Conservation (phyloP, 92 coral and sea anemone species). For the Zoanthus sansibaricus region DNA sequence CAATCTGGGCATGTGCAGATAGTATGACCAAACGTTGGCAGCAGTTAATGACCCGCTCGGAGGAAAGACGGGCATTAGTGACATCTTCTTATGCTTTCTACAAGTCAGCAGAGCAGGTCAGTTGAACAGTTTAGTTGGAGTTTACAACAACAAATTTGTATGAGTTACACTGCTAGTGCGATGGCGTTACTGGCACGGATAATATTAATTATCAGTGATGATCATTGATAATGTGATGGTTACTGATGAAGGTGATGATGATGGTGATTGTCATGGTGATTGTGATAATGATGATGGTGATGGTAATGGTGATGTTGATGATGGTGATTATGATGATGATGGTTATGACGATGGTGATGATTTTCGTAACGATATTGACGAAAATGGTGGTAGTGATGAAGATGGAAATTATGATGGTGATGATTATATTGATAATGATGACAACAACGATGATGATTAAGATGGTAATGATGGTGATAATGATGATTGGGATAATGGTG, state of each 20-base stretch:
- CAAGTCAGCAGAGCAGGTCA: conserved; percentile 95
- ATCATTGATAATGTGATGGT: background rate
- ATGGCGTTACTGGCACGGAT: background rate
- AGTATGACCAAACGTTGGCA: conserved; percentile 92
- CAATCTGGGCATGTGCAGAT: conserved; percentile 92
- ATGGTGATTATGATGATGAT: too few species aligned
- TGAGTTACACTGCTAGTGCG: background rate
- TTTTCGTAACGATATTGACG: background rate
- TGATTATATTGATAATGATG: too few species aligned
- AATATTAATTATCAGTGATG: background rate
- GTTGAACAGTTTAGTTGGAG: background rate
- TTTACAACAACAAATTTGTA: background rate
- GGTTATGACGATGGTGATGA: background rate
- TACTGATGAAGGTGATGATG: background rate
- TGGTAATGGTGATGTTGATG: background rate
- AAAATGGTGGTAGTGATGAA: background rate
- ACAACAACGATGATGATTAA: too few species aligned
- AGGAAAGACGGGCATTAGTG: conserved; percentile 82
- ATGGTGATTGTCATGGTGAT: background rate
- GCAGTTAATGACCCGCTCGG: conserved; percentile 90
- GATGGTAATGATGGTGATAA: too few species aligned
- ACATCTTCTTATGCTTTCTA: conserved; percentile 90
- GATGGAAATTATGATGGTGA: background rate
- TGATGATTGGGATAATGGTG: background rate
- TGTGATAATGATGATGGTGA: background rate